Percentiles rank a stretch among this genome's conserved stretches.
These are phyloP conservation scores for Pandemis heparana DNA, from an alignment of 2,888 invertebrate genomes.

Conservation along the genomic window DNA sequence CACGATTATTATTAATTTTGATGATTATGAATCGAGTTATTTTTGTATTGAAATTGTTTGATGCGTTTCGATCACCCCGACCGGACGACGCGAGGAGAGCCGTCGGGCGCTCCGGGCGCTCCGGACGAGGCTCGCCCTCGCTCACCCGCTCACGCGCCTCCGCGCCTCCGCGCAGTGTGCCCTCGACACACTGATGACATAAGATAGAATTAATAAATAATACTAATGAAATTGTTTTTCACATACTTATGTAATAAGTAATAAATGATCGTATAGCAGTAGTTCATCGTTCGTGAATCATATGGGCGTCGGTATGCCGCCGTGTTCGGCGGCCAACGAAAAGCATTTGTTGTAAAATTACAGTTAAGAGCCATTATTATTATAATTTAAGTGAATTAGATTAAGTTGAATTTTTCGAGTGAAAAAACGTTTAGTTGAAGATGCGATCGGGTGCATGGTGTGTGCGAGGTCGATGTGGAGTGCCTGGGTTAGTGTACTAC, in stretches of 20 bases:
- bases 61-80: conserved; percentile 57
- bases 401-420: conserved; percentile 85
- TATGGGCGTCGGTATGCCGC: conserved; percentile 63
- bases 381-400: conserved; percentile 83
- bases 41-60: conserved; percentile 77
- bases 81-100: conserved; percentile 43
- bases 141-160: conserved; percentile 46
- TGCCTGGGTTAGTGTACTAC: conserved; percentile 84
- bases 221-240: conserved; percentile 78
- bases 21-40: conserved; percentile 76
- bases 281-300: conserved; percentile 71
- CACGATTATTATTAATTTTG: conserved; percentile 67
- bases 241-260: conserved; percentile 83
- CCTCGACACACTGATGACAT: conserved; percentile 63
- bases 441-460: conserved; percentile 83
- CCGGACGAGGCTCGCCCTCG: conserved; percentile 46
- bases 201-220: conserved; percentile 69
- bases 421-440: conserved; percentile 81
- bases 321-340: conserved; percentile 81
- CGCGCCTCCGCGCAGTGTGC: conserved; percentile 56
- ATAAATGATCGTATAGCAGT: conserved; percentile 78
- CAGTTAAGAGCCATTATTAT: conserved; percentile 84
- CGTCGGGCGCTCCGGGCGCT: conserved; percentile 38
- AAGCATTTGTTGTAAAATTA: conserved; percentile 85
- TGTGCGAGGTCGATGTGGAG: conserved; percentile 83